Conservation (phyloP, 2,888 invertebrate species). For the Teleiodes luculella region DNA sequence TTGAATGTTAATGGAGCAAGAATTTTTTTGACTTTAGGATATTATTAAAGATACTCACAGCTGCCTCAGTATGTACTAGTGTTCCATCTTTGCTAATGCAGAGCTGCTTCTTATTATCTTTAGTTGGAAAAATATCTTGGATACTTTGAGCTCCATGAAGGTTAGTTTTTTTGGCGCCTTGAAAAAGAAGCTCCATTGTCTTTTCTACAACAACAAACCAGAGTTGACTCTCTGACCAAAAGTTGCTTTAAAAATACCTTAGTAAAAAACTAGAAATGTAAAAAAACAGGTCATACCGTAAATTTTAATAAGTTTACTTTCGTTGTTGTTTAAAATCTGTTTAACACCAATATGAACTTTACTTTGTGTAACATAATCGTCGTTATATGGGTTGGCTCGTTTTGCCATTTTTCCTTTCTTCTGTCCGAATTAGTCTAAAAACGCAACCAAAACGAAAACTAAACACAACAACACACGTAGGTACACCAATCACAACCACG, state of each 20-base stretch:
- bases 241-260: too few relatives aligned
- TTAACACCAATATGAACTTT: conserved; percentile 64
- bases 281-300: conserved; percentile 45
- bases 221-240: too few relatives aligned
- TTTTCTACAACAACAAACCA: conserved; percentile 55
- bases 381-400: conserved; percentile 60
- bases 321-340: conserved; percentile 61
- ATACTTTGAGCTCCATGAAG: conserved; percentile 6
- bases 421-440: neutral
- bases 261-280: too few relatives aligned
- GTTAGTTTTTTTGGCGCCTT: conserved; percentile 53
- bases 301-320: conserved; percentile 60
- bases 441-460: too few relatives aligned
- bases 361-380: conserved; percentile 65
- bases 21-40: neutral
- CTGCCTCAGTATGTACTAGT: conserved; percentile 34
- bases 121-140: conserved; percentile 27
- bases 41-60: neutral
- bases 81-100: conserved; percentile 58
- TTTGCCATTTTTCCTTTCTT: conserved; percentile 51
- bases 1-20: too few relatives aligned
- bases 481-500: too few relatives aligned
- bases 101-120: conserved; percentile 60
- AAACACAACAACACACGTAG: too few relatives aligned
- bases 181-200: conserved; percentile 55